Percentiles rank a stretch among this genome's conserved stretches.
Conservation (phyloP, 2,888 invertebrate genomes). For the Barypeithes pellucidus region DNA sequence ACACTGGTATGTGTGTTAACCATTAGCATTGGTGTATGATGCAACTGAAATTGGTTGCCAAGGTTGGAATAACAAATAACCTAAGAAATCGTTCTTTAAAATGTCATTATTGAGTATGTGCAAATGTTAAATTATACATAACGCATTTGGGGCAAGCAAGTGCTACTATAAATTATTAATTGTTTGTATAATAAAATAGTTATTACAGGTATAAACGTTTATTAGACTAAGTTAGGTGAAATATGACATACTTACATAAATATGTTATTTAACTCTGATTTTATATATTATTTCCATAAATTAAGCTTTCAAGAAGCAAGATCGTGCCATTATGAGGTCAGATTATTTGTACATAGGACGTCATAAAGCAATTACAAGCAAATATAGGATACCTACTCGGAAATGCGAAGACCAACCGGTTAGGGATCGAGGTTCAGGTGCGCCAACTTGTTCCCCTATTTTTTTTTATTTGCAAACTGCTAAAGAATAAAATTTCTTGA, state of each 20-base stretch:
- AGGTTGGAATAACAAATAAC: slow-evolving; percentile 10
- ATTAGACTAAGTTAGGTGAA: background rate
- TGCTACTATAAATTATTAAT: slow-evolving; percentile 2
- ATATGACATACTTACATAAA: background rate
- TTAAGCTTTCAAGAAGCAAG: no score
- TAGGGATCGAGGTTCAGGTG: no score
- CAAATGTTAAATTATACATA: slow-evolving; percentile 17
- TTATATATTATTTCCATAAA: background rate
- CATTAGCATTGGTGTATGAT: slow-evolving; percentile 9
- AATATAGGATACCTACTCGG: no score
- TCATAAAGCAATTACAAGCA: no score
- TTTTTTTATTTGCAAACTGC: no score
- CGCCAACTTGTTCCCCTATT: no score
- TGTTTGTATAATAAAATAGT: background rate
- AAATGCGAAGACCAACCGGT: no score
- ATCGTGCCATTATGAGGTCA: no score
- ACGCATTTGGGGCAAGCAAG: slow-evolving; percentile 5
- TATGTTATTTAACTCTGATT: background rate
- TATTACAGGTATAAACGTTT: background rate
- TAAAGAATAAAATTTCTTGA: no score
- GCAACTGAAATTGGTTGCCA: slow-evolving; percentile 22
- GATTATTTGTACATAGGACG: no score
- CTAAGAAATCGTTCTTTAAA: slow-evolving; percentile 14
- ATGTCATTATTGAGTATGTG: slow-evolving; percentile 22
- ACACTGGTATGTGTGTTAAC: background rate